phyloP scores from a whole-genome alignment of 2,113 vertebrate genomes.

The Gnathonemus echidnorhynchus region DNA sequence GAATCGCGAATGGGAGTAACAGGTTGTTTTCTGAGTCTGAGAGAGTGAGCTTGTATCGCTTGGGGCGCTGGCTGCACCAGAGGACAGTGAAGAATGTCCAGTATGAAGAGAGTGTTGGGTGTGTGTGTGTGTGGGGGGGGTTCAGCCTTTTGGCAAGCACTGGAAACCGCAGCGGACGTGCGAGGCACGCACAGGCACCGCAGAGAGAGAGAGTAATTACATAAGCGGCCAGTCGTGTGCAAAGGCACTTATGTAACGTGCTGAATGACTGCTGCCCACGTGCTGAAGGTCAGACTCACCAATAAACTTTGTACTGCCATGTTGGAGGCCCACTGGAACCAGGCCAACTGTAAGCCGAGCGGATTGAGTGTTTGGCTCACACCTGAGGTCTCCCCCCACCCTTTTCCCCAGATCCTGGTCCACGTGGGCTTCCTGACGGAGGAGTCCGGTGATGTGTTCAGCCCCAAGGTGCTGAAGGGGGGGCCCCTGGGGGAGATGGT shows the following conservation, averaged over 20 bases:
- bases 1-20: background rate
- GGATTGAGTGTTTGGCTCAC: background rate
- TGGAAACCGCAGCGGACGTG: background rate
- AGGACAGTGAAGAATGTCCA: background rate
- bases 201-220: background rate
- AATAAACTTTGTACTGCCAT: background rate
- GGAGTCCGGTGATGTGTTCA: conserved; percentile 94
- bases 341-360: background rate
- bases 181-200: background rate
- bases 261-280: conserved; percentile 1
- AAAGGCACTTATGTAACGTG: background rate
- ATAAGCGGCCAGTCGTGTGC: background rate
- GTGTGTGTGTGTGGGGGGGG: background rate
- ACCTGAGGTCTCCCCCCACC: background rate
- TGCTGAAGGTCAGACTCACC: background rate
- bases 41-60: background rate
- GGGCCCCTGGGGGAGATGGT: conserved; percentile 97
- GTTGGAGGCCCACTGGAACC: background rate
- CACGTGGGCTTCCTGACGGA: conserved; percentile 95
- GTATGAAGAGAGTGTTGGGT: background rate
- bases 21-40: background rate
- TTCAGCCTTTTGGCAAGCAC: background rate
- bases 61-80: background rate
- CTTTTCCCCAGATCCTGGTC: conserved; percentile 72
- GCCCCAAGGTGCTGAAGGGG: conserved; percentile 87